Conservation (phyloP, 2,113 vertebrate species). For the Morphnarchus princeps region DNA sequence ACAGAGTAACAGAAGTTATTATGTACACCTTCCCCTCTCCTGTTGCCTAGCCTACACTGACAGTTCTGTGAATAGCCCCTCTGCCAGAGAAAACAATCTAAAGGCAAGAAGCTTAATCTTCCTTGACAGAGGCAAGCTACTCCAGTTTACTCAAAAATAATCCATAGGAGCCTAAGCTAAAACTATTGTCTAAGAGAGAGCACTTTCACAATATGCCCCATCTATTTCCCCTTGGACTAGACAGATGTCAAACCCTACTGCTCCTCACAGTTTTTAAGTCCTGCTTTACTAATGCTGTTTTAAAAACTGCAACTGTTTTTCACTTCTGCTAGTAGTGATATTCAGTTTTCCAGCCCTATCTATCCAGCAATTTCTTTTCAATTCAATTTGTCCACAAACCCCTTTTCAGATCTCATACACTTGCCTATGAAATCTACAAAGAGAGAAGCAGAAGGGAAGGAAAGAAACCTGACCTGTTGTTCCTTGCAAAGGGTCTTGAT, state of each 20-base stretch:
- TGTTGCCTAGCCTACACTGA: not conserved
- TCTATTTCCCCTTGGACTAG: not conserved
- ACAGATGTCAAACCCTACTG: not conserved
- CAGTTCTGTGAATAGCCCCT: not conserved
- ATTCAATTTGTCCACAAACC: not conserved
- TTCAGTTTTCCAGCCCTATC: not conserved
- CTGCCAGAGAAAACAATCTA: not conserved
- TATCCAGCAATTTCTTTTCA: not conserved
- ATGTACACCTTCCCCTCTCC: not conserved
- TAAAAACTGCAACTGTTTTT: not conserved
- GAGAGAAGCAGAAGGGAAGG: not conserved
- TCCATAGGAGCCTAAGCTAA: not conserved
- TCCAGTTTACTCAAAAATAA: not conserved
- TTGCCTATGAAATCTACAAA: not conserved
- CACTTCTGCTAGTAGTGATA: not conserved
- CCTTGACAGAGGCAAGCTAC: not conserved
- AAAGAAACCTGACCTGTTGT: slow-evolving; percentile 84
- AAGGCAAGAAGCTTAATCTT: not conserved
- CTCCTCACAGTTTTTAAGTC: not conserved
- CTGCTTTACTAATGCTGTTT: not conserved
- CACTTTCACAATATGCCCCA: not conserved
- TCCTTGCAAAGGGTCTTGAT: slow-evolving; percentile 95
- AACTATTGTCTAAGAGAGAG: not conserved
- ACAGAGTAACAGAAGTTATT: not conserved
- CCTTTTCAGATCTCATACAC: not conserved